These are phyloP conservation scores for Lagothrix lagotricha DNA, from an alignment of 2,797 vertebrate genomes.

Conservation along the genomic window DNA sequence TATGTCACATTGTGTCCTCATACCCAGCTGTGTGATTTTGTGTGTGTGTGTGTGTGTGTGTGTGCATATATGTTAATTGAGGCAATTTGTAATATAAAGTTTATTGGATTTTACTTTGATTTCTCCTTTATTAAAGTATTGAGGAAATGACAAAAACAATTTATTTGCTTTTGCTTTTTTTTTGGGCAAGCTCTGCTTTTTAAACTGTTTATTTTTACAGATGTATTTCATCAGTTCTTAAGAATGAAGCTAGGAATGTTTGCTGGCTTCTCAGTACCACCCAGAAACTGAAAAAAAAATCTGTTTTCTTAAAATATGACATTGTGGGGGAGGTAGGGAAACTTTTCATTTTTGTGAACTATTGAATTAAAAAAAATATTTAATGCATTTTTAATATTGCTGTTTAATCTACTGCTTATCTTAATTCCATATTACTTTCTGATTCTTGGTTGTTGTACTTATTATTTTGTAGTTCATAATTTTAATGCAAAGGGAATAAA, in stretches of 20 bases:
- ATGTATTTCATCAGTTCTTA: conserved; percentile 76
- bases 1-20: not conserved
- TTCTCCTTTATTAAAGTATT: conserved; percentile 48
- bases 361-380: conserved; percentile 2
- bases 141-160: conserved; percentile 48
- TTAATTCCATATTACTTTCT: conserved; percentile 38
- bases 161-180: not conserved
- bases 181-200: conserved; percentile 63
- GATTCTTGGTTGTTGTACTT: not conserved
- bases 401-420: not conserved
- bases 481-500: not conserved
- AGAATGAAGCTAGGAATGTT: conserved; percentile 73
- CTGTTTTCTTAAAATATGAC: conserved; percentile 52
- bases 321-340: not conserved
- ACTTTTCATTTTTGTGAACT: conserved; percentile 43
- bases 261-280: conserved; percentile 72
- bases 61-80: not conserved
- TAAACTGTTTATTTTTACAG: conserved; percentile 76
- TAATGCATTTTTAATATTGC: conserved; percentile 30
- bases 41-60: not conserved
- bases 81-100: not conserved
- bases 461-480: conserved; percentile 21
- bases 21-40: not conserved
- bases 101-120: conserved; percentile 41
- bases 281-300: conserved; percentile 33